Percentiles rank a stretch among this genome's conserved stretches.
These are phyloP conservation scores for Oithona nana DNA, from an alignment of 2,888 invertebrate genomes.

Conservation along the genomic window DNA sequence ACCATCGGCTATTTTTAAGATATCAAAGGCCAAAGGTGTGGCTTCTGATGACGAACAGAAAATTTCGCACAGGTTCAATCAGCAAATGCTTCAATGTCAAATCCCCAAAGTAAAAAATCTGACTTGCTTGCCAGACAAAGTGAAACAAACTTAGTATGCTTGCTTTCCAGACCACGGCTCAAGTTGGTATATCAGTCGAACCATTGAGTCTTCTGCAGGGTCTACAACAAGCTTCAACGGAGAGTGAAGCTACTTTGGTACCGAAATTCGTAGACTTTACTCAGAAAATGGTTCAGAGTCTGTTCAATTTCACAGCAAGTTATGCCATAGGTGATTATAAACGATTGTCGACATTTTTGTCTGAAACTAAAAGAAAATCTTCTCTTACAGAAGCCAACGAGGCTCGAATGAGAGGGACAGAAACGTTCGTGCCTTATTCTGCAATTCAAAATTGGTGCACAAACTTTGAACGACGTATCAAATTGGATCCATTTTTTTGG, in stretches of 20 bases:
- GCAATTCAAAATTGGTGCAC: constrained; percentile 81
- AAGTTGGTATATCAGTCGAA: constrained; percentile 82
- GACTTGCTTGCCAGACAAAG: background rate
- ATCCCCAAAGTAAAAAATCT: background rate
- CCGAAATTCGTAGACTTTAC: constrained; percentile 34
- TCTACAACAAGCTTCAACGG: constrained; percentile 24
- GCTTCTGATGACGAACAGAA: background rate
- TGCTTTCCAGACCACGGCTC: constrained; percentile 39
- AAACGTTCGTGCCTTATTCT: constrained; percentile 67
- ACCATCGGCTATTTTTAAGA: constrained; percentile 93
- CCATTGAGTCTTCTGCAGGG: constrained; percentile 36
- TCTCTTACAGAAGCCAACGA: too few relatives aligned
- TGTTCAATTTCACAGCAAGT: constrained; percentile 78
- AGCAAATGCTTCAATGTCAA: background rate
- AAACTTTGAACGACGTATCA: constrained; percentile 68
- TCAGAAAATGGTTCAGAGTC: constrained; percentile 77
- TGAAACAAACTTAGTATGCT: too few relatives aligned
- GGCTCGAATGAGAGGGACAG: constrained; percentile 54
- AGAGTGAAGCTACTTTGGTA: constrained; percentile 25
- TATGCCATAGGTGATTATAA: too few relatives aligned
- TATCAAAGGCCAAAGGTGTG: constrained; percentile 56
- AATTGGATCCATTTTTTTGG: constrained; percentile 87
- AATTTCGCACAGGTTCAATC: background rate
- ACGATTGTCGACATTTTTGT: too few relatives aligned
- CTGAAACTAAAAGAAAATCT: too few relatives aligned